Percentiles rank a stretch among this genome's conserved stretches.
These are phyloP conservation scores for Tor tambroides DNA, from an alignment of 2,113 vertebrate genomes.

Conservation along the genomic window DNA sequence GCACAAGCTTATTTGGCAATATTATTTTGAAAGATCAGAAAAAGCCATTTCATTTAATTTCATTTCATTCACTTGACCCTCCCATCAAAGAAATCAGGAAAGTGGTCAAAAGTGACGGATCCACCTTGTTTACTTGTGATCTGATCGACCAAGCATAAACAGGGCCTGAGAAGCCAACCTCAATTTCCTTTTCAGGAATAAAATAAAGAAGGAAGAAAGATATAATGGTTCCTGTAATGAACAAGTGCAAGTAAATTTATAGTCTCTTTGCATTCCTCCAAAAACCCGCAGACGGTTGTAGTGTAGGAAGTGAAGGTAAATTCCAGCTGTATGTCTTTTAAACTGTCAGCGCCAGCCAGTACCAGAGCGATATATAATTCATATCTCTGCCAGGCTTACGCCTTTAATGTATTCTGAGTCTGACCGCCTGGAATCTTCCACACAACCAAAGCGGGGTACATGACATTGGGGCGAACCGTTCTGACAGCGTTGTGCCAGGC, in stretches of 20 bases:
- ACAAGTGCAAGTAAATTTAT: background rate
- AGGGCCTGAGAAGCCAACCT: background rate
- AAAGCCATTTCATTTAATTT: too few relatives aligned
- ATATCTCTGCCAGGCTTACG: conserved; percentile 34
- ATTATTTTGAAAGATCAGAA: too few relatives aligned
- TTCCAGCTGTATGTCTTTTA: conserved; percentile 8
- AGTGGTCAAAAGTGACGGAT: too few relatives aligned
- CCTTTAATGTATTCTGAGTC: conserved; percentile 38
- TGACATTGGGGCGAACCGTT: conserved; percentile 1
- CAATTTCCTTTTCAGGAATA: background rate
- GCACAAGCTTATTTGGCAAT: too few relatives aligned
- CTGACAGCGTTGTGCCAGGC: conserved; percentile 22
- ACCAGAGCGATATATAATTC: conserved; percentile 43
- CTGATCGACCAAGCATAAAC: background rate
- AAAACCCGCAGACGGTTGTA: background rate
- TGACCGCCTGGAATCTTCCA: background rate
- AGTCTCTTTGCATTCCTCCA: conserved; percentile 29
- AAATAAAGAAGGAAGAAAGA: background rate
- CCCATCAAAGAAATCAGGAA: too few relatives aligned
- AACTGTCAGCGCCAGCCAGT: background rate
- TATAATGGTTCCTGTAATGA: background rate
- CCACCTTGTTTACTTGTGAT: too few relatives aligned
- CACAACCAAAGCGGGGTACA: conserved; percentile 5
- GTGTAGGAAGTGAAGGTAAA: conserved; percentile 10
- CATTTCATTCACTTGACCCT: too few relatives aligned